Evolutionary conservation across 2,888 invertebrate species (phyloP).

Genomic region (Bellardia pandia): DNA sequence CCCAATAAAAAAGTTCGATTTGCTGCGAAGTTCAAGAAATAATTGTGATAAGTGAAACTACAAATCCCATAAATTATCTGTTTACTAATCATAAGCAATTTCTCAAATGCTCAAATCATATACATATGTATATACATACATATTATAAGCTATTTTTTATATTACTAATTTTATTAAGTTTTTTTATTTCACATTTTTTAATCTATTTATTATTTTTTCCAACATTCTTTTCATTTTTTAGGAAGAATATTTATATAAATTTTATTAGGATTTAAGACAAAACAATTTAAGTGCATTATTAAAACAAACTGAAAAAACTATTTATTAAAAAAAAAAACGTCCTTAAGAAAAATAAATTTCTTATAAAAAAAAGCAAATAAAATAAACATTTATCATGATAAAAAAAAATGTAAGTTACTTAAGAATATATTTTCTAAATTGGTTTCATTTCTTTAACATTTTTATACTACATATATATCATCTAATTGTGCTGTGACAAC

Average conservation of each 20-base stretch:
- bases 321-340: constrained; percentile 66
- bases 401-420: constrained; percentile 63
- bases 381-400: constrained; percentile 35
- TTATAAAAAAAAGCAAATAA: constrained; percentile 56
- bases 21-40: not conserved
- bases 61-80: too few species aligned
- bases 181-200: constrained; percentile 4
- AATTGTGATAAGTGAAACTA: not conserved
- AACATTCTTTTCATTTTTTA: constrained; percentile 76
- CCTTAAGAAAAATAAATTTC: constrained; percentile 61
- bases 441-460: constrained; percentile 38
- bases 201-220: constrained; percentile 26
- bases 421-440: constrained; percentile 39
- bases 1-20: too few species aligned
- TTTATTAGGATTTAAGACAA: constrained; percentile 80
- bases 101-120: not conserved
- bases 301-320: constrained; percentile 57
- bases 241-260: constrained; percentile 83
- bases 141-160: not conserved
- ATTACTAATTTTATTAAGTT: constrained; percentile 19
- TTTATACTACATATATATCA: constrained; percentile 20
- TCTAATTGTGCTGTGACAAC: constrained; percentile 67
- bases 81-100: not conserved
- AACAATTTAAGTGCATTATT: constrained; percentile 72
- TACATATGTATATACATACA: not conserved